These are phyloP conservation scores for Melieria picta DNA, from an alignment of 2,888 invertebrate genomes.

Conservation along the genomic window DNA sequence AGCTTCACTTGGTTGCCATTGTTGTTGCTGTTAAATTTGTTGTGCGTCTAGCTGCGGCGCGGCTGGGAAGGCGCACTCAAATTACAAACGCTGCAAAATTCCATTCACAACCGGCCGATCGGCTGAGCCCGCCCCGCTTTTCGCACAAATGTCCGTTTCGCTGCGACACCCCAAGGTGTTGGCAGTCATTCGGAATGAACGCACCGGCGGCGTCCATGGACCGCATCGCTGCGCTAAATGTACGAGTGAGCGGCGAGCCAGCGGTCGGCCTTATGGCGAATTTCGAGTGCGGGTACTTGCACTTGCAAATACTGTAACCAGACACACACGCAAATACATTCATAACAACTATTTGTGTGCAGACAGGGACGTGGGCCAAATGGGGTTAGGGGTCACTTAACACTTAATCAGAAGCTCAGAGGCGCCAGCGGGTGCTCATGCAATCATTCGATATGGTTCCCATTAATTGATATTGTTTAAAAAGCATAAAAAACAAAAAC, in stretches of 20 bases:
- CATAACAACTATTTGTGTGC: too few species aligned
- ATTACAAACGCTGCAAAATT: slow-evolving; percentile 52
- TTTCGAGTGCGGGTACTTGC: slow-evolving; percentile 25
- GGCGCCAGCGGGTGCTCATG: background rate
- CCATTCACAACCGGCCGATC: slow-evolving; percentile 25
- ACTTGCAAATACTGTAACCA: background rate
- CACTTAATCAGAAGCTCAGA: too few species aligned
- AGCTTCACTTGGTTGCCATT: background rate
- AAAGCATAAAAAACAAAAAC: background rate
- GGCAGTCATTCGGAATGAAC: slow-evolving; percentile 65
- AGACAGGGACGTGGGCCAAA: too few species aligned
- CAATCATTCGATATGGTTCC: slow-evolving; percentile 5
- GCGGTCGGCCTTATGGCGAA: slow-evolving; percentile 35
- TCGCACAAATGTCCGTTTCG: slow-evolving; percentile 49
- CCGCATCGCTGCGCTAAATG: slow-evolving; percentile 31
- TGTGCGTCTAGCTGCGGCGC: background rate
- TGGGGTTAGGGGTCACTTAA: too few species aligned
- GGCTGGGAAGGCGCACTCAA: slow-evolving; percentile 47
- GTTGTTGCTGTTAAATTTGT: background rate
- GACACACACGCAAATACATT: too few species aligned
- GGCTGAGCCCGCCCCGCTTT: slow-evolving; percentile 8
- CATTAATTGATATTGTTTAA: slow-evolving; percentile 20
- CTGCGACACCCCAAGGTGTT: slow-evolving; percentile 66
- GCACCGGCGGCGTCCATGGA: too few species aligned
- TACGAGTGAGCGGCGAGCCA: slow-evolving; percentile 38